phyloP scores from a whole-genome alignment of 2,797 vertebrate species.

The Ibycter americanus region DNA sequence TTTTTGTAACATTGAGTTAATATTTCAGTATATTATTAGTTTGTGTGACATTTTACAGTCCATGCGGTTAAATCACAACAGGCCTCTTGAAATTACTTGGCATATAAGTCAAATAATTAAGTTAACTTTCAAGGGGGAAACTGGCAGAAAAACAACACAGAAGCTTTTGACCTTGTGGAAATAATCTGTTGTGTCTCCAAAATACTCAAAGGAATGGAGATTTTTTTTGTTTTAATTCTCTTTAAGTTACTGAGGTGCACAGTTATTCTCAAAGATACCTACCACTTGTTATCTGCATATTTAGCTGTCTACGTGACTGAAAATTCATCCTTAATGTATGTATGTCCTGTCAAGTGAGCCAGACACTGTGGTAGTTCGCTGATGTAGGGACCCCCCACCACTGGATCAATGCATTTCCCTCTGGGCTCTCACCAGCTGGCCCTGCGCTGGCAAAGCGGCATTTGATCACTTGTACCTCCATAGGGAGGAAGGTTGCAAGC shows the following conservation, averaged over 20 bases:
- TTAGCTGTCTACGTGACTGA: neutral
- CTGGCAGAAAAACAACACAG: neutral
- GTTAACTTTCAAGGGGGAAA: neutral
- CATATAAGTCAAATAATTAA: neutral
- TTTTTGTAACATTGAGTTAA: conserved; percentile 36
- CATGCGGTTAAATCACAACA: neutral
- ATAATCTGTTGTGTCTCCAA: neutral
- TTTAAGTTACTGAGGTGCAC: neutral
- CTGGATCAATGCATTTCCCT: neutral
- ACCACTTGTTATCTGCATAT: neutral
- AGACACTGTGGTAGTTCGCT: neutral
- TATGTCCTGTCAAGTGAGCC: neutral
- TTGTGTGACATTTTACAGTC: conserved; percentile 43
- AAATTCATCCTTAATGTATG: neutral
- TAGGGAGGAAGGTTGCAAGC: neutral
- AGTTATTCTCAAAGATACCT: neutral
- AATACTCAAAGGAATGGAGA: neutral
- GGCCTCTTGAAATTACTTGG: neutral
- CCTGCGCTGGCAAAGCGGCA: neutral
- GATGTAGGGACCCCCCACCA: neutral
- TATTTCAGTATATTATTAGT: conserved; percentile 35
- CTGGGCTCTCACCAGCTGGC: neutral
- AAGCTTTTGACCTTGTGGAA: neutral
- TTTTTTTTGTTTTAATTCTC: neutral
- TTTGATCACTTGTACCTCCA: neutral